phyloP scores from a whole-genome alignment of 2,797 vertebrate genomes.

The Enteromius afrohamiltoni region DNA sequence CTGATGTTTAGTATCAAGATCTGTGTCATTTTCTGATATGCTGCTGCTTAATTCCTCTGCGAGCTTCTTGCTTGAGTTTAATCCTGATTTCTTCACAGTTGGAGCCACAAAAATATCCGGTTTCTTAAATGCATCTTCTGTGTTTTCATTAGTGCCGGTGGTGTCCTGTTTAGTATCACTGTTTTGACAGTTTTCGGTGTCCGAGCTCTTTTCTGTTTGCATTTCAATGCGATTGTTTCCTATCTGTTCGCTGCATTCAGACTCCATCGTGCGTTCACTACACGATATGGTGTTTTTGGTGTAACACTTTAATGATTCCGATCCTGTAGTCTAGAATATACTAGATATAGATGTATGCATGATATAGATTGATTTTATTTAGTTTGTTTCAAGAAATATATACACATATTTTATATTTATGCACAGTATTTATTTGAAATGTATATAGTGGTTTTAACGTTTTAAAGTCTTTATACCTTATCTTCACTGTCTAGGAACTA shows the following conservation, averaged over 20 bases:
- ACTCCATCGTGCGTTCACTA: constrained; percentile 44
- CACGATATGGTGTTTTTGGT: constrained; percentile 74
- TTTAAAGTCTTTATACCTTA: background rate
- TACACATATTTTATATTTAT: background rate
- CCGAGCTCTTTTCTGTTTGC: constrained; percentile 42
- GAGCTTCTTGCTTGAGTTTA: constrained; percentile 40
- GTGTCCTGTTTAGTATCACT: background rate
- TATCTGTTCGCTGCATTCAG: constrained; percentile 43
- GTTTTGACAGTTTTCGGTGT: background rate
- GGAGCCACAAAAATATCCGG: constrained; percentile 72
- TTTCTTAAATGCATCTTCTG: constrained; percentile 75
- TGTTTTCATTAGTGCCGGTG: constrained; percentile 16
- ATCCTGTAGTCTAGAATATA: background rate
- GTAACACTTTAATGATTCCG: constrained; percentile 59
- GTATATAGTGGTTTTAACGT: background rate
- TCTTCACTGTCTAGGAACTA: constrained; percentile 60
- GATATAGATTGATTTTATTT: background rate
- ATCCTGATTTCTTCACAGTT: constrained; percentile 62
- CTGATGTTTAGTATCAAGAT: background rate
- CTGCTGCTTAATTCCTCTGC: constrained; percentile 29
- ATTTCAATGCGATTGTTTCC: constrained; percentile 47
- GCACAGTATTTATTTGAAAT: background rate
- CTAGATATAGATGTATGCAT: too few relatives aligned
- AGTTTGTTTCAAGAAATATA: background rate
- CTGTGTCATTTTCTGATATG: constrained; percentile 4